Percentiles rank a stretch among this genome's conserved stretches.
These are phyloP conservation scores for Polypterus bichir DNA, from an alignment of 2,113 vertebrate genomes.

Conservation along the genomic window DNA sequence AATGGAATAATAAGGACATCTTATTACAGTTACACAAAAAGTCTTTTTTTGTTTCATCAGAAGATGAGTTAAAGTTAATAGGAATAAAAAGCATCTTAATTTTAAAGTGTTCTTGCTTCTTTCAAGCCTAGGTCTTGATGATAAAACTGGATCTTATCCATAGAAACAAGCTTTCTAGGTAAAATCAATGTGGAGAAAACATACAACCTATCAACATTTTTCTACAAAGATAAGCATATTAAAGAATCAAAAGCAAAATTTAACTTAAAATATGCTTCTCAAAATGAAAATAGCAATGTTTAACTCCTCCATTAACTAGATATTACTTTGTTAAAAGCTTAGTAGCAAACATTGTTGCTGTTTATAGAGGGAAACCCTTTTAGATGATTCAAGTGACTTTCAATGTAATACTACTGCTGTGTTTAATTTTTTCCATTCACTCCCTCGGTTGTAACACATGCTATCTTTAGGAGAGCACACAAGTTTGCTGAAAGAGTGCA, in stretches of 20 bases:
- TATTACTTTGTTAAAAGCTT: constrained; percentile 38
- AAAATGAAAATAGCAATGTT: background rate
- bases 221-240: too few species aligned
- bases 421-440: constrained; percentile 65
- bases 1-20: too few species aligned
- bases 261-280: background rate
- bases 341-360: constrained; percentile 48
- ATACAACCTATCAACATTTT: too few species aligned
- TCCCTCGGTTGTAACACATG: constrained; percentile 31
- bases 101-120: too few species aligned
- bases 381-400: constrained; percentile 54
- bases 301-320: constrained; percentile 17
- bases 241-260: constrained; percentile 10
- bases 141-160: constrained; percentile 6
- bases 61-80: too few species aligned
- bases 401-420: constrained; percentile 36
- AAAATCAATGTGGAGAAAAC: constrained; percentile 12
- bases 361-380: constrained; percentile 71
- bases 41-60: too few species aligned
- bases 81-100: too few species aligned
- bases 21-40: too few species aligned
- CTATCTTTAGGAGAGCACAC: constrained; percentile 62
- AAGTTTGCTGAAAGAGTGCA: constrained; percentile 53
- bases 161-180: constrained; percentile 24
- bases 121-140: background rate